These are phyloP conservation scores for Mystacornis crossleyi DNA, from an alignment of 2,113 vertebrate species.

Conservation along the genomic window DNA sequence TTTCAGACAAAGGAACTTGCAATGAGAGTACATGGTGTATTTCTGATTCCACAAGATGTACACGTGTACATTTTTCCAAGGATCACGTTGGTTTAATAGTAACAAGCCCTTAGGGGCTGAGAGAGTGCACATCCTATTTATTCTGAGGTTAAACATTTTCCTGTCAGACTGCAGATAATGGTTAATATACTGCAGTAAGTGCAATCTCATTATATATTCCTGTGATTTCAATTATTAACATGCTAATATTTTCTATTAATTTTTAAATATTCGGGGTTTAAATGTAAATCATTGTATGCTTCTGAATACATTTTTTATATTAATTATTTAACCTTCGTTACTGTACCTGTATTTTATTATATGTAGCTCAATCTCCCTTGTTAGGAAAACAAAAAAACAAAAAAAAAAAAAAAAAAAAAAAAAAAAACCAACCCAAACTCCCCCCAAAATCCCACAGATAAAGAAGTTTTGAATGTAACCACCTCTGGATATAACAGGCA, in stretches of 20 bases:
- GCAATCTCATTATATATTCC: slow-evolving; percentile 10
- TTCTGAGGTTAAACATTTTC: slow-evolving; percentile 42
- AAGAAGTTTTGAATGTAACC: not conserved
- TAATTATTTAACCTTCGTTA: slow-evolving; percentile 6
- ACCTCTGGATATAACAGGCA: not conserved
- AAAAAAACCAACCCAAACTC: rapidly evolving
- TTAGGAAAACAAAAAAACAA: too few relatives aligned
- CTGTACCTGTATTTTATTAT: not conserved
- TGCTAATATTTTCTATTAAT: slow-evolving; percentile 49
- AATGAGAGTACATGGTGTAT: not conserved
- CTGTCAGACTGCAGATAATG: slow-evolving; percentile 4
- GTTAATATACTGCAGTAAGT: not conserved
- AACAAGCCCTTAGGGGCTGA: slow-evolving; percentile 20
- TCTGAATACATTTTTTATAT: not conserved
- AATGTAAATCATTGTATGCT: not conserved
- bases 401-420: too few relatives aligned
- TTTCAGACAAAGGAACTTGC: slow-evolving; percentile 40
- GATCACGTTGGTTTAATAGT: slow-evolving; percentile 4
- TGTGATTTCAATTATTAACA: slow-evolving; percentile 44
- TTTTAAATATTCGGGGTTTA: slow-evolving; percentile 22
- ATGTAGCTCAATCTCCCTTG: not conserved
- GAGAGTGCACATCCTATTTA: slow-evolving; percentile 17
- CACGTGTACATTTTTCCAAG: not conserved
- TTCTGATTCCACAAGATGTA: slow-evolving; percentile 10
- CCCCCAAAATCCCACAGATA: not conserved